These are phyloP conservation scores for Zygaena filipendulae DNA, from an alignment of 2,888 invertebrate species.

Conservation along the genomic window DNA sequence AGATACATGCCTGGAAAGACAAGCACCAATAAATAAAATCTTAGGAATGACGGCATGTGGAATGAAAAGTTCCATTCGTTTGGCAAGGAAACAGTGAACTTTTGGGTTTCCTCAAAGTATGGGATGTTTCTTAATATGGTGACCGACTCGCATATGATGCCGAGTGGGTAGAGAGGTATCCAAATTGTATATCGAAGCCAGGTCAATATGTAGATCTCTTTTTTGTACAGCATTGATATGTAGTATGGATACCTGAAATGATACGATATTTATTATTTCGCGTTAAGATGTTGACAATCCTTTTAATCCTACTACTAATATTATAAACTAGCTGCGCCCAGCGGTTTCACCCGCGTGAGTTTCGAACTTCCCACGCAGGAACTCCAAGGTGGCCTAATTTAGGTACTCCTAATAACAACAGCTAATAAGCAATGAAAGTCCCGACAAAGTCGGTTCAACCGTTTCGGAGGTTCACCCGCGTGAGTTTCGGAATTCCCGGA, in stretches of 20 bases:
- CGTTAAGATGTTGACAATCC: not conserved
- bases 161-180: conserved; percentile 93
- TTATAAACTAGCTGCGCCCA: too few relatives aligned
- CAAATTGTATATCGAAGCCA: conserved; percentile 95
- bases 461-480: too few relatives aligned
- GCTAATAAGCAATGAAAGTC: too few relatives aligned
- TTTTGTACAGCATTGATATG: conserved; percentile 81
- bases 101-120: conserved; percentile 86
- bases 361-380: too few relatives aligned
- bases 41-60: conserved; percentile 83
- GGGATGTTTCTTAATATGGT: conserved; percentile 86
- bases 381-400: too few relatives aligned
- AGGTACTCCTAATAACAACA: too few relatives aligned
- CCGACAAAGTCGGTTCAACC: too few relatives aligned
- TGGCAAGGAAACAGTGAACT: conserved; percentile 80
- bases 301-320: too few relatives aligned
- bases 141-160: conserved; percentile 87
- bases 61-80: conserved; percentile 89
- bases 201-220: conserved; percentile 78
- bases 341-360: too few relatives aligned
- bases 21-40: conserved; percentile 79
- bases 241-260: conserved; percentile 90
- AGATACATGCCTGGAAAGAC: conserved; percentile 81
- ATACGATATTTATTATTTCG: too few relatives aligned
- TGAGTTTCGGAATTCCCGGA: too few relatives aligned